Conservation (phyloP, 2,797 vertebrate species). For the Valencia hispanica region DNA sequence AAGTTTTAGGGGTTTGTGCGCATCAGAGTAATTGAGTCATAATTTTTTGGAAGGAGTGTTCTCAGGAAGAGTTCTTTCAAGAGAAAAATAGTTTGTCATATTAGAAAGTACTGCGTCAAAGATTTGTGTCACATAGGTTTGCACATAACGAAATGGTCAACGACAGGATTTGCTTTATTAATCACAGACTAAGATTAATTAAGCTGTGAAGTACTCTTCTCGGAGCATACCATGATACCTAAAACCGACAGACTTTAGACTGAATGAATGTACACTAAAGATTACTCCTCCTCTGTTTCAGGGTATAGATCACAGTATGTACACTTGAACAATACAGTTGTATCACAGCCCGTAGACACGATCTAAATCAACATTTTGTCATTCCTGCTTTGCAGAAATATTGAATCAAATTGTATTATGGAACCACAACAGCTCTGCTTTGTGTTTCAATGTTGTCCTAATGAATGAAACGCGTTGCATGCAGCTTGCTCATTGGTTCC, state of each 20-base stretch:
- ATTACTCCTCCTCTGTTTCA: background rate
- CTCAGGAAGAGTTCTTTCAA: constrained; percentile 12
- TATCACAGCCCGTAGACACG: background rate
- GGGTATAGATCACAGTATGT: background rate
- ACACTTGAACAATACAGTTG: background rate
- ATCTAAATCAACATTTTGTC: constrained; percentile 6
- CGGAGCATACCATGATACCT: no score
- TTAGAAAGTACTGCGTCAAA: background rate
- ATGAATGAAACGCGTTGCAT: constrained; percentile 9
- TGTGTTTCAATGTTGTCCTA: constrained; percentile 11
- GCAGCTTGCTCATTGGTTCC: background rate
- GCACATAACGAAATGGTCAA: background rate
- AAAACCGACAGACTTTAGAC: no score
- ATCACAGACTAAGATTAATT: background rate
- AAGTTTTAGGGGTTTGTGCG: constrained; percentile 19
- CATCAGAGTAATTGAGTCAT: constrained; percentile 33
- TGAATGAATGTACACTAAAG: background rate
- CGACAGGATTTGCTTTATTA: background rate
- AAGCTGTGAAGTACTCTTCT: background rate
- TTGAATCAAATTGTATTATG: background rate
- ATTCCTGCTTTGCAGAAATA: background rate
- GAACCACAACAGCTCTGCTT: background rate
- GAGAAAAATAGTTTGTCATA: constrained; percentile 33
- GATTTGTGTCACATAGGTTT: background rate
- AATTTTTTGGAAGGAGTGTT: constrained; percentile 1